Base-by-base conservation (phyloP, 2,113 vertebrate species). In the rabbit (Oryctolagus cuniculus) region DNA sequence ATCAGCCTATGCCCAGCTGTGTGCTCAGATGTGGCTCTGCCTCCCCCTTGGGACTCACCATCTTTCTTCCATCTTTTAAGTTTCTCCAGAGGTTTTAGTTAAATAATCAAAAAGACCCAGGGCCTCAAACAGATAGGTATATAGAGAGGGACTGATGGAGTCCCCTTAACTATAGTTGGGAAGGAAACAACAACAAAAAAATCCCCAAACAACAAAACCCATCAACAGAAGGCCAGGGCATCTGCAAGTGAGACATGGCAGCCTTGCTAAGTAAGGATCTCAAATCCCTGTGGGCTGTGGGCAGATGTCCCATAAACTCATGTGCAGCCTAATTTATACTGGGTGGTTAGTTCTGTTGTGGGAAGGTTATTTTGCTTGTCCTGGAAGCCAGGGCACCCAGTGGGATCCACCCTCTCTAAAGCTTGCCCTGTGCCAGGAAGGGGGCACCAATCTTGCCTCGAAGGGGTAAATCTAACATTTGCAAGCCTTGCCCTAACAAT, bases 281-380 rank as follows among this genome's bases (percentile, higher is more conserved):
- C 92, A 97, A 95, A 89, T 97, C 95, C 96, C 93, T 87, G 36
- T 96, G 82, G 93, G 97, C 87, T 72, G 69, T 72, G 88, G 88
- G 83, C 93, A 95, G 95, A 96, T 96, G 95, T 95, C 82, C 92
- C 92, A 77, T 90, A 95, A 97, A 93, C 88, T 55, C 0, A 0
- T 17, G 55, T 49, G 72, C 78, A 87, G 19, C 61, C 83, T 92
- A 51, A 94, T 95, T 94, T 88, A 80, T 72, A 58, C 5, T 82
- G 77, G 36, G 58, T 94, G 25, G 38, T 78, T 91, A 81, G 70
- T n/a, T 94, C 75, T 92, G 82, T 74, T 49, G 58, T n/a, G 63
- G 69, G 94, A 93, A 96, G 78, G 25, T 92, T 90, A 79, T 93
- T 85, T 86, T 12, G 21, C 55, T 89, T 86, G 70, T 86, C 7